These are phyloP conservation scores for Falco novaeseelandiae DNA, from an alignment of 2,797 vertebrate genomes.

Conservation along the genomic window DNA sequence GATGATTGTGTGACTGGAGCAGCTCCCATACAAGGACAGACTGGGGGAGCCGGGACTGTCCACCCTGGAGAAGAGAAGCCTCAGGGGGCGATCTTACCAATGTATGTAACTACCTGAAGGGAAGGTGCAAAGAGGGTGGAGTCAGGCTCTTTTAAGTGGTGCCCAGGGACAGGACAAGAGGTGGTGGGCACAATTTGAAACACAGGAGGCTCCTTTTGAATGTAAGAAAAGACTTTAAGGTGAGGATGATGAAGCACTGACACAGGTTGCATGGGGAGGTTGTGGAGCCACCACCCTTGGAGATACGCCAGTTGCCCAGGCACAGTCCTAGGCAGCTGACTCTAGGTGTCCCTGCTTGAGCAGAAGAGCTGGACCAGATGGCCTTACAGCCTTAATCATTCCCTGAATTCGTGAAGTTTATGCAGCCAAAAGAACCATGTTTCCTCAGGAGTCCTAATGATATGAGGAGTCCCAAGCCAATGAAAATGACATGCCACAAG, in stretches of 20 bases:
- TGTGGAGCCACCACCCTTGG: neutral
- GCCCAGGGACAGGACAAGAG: neutral
- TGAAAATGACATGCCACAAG: neutral
- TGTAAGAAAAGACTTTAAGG: neutral
- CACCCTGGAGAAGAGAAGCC: neutral
- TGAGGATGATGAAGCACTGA: neutral
- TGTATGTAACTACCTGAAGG: neutral
- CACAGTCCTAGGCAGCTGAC: fast-evolving
- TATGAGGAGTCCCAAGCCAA: neutral
- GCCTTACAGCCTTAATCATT: neutral
- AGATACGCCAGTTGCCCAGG: neutral
- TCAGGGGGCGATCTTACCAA: neutral
- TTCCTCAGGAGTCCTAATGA: neutral
- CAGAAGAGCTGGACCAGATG: neutral
- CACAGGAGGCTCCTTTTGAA: neutral
- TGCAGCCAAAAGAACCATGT: neutral
- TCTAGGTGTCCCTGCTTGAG: neutral
- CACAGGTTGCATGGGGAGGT: neutral
- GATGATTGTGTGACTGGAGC: neutral
- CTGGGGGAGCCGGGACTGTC: neutral
- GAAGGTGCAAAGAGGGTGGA: neutral
- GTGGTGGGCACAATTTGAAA: neutral
- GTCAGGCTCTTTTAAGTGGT: neutral
- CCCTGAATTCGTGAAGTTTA: neutral
- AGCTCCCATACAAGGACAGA: neutral